A percentile compares a stretch with the other conserved stretches of the same genome.
Conservation (phyloP, 2,797 vertebrate species). For the Huso huso region DNA sequence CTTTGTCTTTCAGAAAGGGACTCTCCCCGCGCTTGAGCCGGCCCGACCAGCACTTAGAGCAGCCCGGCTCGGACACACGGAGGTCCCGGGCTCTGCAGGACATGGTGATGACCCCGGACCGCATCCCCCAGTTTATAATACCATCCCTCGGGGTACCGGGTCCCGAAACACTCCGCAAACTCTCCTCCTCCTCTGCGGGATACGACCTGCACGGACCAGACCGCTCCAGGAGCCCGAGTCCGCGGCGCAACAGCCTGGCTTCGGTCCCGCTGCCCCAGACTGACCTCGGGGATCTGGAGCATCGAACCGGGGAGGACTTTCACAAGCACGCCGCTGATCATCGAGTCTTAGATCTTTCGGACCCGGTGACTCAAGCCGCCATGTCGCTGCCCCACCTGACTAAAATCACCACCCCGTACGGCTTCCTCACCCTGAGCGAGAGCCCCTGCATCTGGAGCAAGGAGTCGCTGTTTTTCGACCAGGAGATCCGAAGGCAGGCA, state of each 20-base stretch:
- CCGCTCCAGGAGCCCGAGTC: background rate
- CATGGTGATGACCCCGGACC: slow-evolving; percentile 37
- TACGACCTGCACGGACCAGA: no score
- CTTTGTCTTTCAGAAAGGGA: no score
- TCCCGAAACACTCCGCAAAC: background rate
- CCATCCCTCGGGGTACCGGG: slow-evolving; percentile 19
- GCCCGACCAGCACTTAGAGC: no score
- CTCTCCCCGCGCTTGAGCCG: no score
- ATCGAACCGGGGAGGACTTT: background rate
- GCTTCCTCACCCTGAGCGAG: slow-evolving; percentile 45
- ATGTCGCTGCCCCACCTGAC: slow-evolving; percentile 47
- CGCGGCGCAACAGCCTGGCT: background rate
- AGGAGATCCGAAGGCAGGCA: no score
- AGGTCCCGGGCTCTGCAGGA: slow-evolving; percentile 6
- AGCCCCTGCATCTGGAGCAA: slow-evolving; percentile 44
- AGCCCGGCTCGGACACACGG: no score
- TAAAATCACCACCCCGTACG: slow-evolving; percentile 50
- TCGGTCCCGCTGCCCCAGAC: background rate
- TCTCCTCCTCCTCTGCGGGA: background rate
- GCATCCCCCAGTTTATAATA: slow-evolving; percentile 33
- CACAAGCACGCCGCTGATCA: slow-evolving; percentile 7
- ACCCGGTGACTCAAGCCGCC: slow-evolving; percentile 40
- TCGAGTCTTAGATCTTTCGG: slow-evolving; percentile 15
- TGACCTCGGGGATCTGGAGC: background rate
- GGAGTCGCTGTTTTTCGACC: slow-evolving; percentile 51